Evolutionary conservation across 2,888 invertebrate species (phyloP).

Genomic region (Pediacus dermestoides): DNA sequence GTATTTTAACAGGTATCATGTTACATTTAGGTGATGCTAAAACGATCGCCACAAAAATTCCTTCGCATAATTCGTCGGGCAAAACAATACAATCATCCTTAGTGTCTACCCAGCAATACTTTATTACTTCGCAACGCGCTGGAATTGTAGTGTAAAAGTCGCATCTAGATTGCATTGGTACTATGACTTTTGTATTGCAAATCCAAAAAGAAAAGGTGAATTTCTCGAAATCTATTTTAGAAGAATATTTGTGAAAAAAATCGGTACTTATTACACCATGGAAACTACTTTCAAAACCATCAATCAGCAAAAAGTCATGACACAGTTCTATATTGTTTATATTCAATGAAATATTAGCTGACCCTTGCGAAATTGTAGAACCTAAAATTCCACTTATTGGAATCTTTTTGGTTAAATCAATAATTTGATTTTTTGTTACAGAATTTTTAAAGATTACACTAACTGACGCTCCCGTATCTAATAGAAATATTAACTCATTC

Average conservation of each 20-base stretch:
- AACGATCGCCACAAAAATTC: too few relatives aligned
- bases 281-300: conserved; percentile 9
- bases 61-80: too few relatives aligned
- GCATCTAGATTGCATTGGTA: conserved; percentile 13
- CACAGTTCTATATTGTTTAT: conserved; percentile 3
- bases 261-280: conserved; percentile 13
- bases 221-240: conserved; percentile 11
- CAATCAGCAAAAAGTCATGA: conserved; percentile 12
- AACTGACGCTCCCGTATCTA: conserved; percentile 15
- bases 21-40: too few relatives aligned
- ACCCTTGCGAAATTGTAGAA: conserved; percentile 5
- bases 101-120: conserved; percentile 11
- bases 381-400: conserved; percentile 8
- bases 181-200: background rate
- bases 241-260: conserved; percentile 13
- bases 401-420: conserved; percentile 6
- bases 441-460: conserved; percentile 11
- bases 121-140: conserved; percentile 14
- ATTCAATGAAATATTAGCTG: conserved; percentile 8
- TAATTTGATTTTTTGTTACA: conserved; percentile 7
- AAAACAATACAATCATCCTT: conserved; percentile 12
- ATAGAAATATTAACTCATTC: conserved; percentile 10
- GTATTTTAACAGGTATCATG: conserved; percentile 16
- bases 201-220: conserved; percentile 10
- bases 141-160: conserved; percentile 9